Base-by-base conservation (phyloP, 2,113 vertebrate species). In the Thunnus maccoyii region DNA sequence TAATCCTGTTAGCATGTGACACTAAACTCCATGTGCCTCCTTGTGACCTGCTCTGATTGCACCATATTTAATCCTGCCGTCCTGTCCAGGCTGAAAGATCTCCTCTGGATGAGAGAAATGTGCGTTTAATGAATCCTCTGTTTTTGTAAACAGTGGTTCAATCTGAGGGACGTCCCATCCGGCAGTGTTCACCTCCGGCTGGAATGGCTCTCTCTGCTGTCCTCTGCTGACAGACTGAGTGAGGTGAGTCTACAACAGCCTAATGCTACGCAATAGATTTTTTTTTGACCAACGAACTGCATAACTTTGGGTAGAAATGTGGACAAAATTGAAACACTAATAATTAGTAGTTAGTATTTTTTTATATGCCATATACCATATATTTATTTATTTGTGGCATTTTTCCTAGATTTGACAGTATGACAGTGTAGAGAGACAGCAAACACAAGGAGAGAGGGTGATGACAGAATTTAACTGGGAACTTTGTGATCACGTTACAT, bases 191-290 rank as follows among this genome's bases (percentile, higher is more conserved):
- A 96, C 88, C 93, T 99, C 83, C 92, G 95, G 61, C 92, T 99
- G 81, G 97, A 99, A 80, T 99, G 97, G 97, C 95, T 98, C 44
- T 96, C 95, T 5, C 95, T 97, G 79, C 89, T 96, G 85, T 83
- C 96, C 50, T 95, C 96, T 87, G 89, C 95, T 82, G 96, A 96
- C 83, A 95, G 96, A 76, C 94, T 99, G 72, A 96, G 90, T 46
- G 95, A 97, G 96, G 97, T 97, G 86, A 94, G 87, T 22, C 16
- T 30, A 25, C 17, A 17, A 51, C 15, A 50, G n/a, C 5, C 6
- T 13, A 2, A 36, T 25, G 9, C 1, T 32, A 3, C 20, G 25
- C 22, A 27, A 1, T 41, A 0, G 52, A 48, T 57, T 47, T 47
- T 14, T 55, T 56, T 46, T 46, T 7, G 30, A 8, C 17, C 64